Evolutionary conservation across 2,113 vertebrate species (phyloP).

Genomic region (Phasianus colchicus): DNA sequence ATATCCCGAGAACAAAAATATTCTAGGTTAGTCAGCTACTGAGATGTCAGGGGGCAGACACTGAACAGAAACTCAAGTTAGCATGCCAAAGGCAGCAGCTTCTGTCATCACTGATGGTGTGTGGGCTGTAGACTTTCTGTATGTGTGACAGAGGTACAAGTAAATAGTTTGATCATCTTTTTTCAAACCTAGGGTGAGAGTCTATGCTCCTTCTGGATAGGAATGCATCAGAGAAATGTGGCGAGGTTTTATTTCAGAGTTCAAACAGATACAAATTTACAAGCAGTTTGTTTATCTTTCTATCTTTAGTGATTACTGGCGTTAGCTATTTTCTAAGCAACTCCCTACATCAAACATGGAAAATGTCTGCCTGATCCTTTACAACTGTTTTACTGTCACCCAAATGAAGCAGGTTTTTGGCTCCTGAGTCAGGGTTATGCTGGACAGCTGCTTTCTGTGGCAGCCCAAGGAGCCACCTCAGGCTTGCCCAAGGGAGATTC

Average conservation of each 20-base stretch:
- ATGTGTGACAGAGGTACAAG: slow-evolving; percentile 6
- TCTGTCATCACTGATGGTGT: slow-evolving; percentile 14
- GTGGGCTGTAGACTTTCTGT: neutral
- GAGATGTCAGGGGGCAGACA: neutral
- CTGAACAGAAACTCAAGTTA: slow-evolving; percentile 4
- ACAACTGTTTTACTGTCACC: slow-evolving; percentile 32
- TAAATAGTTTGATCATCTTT: neutral
- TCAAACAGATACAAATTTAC: neutral
- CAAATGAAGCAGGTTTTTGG: slow-evolving; percentile 41
- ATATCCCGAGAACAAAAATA: neutral
- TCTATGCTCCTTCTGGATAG: neutral
- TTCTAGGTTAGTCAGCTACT: neutral
- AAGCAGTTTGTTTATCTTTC: slow-evolving; percentile 50
- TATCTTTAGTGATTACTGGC: slow-evolving; percentile 15
- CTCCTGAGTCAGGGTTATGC: slow-evolving; percentile 15
- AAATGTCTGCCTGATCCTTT: slow-evolving; percentile 43
- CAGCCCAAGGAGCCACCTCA: slow-evolving; percentile 44
- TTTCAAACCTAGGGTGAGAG: neutral
- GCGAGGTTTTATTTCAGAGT: neutral
- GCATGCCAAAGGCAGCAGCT: slow-evolving; percentile 39
- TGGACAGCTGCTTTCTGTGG: slow-evolving; percentile 58
- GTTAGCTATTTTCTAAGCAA: slow-evolving; percentile 12
- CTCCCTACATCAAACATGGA: neutral
- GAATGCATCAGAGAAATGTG: neutral
- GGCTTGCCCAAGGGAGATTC: slow-evolving; percentile 26